Base-by-base conservation (phyloP, 2,888 invertebrate genomes). In the Dryomyza anilis region DNA sequence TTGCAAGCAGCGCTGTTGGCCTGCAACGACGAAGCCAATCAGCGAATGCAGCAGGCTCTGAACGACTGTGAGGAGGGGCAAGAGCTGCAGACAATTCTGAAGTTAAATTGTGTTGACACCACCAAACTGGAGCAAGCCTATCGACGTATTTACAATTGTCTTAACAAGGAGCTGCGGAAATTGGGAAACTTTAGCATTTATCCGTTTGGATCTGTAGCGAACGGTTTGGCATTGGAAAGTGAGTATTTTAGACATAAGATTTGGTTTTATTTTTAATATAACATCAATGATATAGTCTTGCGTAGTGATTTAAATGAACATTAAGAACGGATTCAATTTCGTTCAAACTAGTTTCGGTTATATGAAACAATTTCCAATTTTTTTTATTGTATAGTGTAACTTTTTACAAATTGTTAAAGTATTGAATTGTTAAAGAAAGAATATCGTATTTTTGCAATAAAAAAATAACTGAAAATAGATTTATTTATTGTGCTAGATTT, bases 201-300 rank as follows among this genome's bases (percentile, higher is more conserved):
- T 66, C 87, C 89, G 3, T 94, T 92, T 82, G 93, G 94, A 3
- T 93, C 93, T 0, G 88, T 90, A 36, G 86, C 89, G 1, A 91
- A 89, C 1, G 91, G 90, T 3, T 83, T 93, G 57, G 88, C 89
- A 53, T 87, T 91, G 65, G 87, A 86, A 76, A 81, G 86, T 72
- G 68, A 70, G 74, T 68, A 23, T 27, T 53, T 10, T 21, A 0
- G n/a, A n/a, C n/a, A n/a, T n/a, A n/a, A n/a, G n/a, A n/a, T n/a
- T n/a, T n/a, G n/a, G n/a, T n/a, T n/a, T n/a, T n/a, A n/a, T n/a
- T n/a, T n/a, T n/a, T n/a, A n/a, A n/a, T n/a, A n/a, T n/a, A n/a
- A n/a, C n/a, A n/a, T n/a, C n/a, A n/a, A n/a, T 27, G n/a, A 29
- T 25, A 3, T 27, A 29, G 6, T 52, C 6, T 16, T 4, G 16